Evolutionary conservation across 2,113 vertebrate species (phyloP), one percentile per base, ranked within the genome.

Genomic region (Oxygymnocypris stewartii): DNA sequence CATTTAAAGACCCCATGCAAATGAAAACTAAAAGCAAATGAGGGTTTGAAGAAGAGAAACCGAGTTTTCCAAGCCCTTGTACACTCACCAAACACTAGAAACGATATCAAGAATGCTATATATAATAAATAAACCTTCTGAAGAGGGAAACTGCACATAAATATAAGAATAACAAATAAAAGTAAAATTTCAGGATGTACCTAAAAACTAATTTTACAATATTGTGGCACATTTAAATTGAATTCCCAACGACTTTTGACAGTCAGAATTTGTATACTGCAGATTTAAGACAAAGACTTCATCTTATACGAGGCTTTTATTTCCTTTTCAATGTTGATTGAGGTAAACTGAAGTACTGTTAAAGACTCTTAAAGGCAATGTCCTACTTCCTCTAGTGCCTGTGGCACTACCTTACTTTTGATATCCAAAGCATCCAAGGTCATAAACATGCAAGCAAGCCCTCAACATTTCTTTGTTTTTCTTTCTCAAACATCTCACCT

Each of bases 311-410:
- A 91, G 89, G 89, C 83, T 91, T 94, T 92, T 61, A 61, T 61
- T 18, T 85, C 59, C 86, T 69, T 85, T 88, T 61, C 57, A 9
- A 90, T 89, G 91, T 89, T 61, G 91, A 92, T 92, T 95, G 95
- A 97, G 96, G 96, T 96, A 96, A 97, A 96, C 93, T 95, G 94
- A 93, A 94, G 91, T 91, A 95, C 91, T 96, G 92, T 96, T 92
- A 94, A 96, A 97, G 95, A 96, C 94, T 95, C 92, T 80, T 86
- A 95, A 96, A 96, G 96, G 96, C 95, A 94, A 96, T 91, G 90
- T 91, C 93, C 89, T 0, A 92, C 90, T 92, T 23, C 92, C 89
- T 84, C 89, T 88, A 87, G 88, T 88, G 90, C 89, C 90, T 92
- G 94, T 91, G 54, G 93, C 92, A 94, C 94, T 87, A 95, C 96